These are phyloP conservation scores for Caenorhabditis briggsae DNA, from an alignment of 1,140 invertebrate genomes.

Conservation along the genomic window DNA sequence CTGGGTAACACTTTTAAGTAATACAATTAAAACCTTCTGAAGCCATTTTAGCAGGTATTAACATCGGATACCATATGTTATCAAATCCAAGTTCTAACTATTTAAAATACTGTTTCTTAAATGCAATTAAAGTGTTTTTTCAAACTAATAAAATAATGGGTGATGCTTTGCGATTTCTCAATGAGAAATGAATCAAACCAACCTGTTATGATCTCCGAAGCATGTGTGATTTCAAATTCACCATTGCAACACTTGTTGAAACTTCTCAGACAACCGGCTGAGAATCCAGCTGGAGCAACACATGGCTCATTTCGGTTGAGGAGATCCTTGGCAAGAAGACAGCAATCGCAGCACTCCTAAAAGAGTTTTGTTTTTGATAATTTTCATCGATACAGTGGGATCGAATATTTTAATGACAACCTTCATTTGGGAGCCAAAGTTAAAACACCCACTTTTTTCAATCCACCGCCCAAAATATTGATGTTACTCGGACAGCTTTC, in stretches of 20 bases:
- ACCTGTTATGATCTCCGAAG: neutral
- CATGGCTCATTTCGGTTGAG: slow-evolving; percentile 69
- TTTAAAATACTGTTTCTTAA: too few relatives aligned
- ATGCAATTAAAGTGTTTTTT: too few relatives aligned
- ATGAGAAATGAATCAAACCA: neutral
- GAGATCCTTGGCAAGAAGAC: slow-evolving; percentile 75
- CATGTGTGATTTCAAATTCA: slow-evolving; percentile 41
- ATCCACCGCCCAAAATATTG: slow-evolving; percentile 70
- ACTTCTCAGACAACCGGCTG: slow-evolving; percentile 72
- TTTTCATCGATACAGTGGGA: neutral
- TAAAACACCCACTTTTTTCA: slow-evolving; percentile 69
- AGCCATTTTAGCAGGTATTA: too few relatives aligned
- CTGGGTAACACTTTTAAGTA: too few relatives aligned
- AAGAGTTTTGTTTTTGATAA: neutral
- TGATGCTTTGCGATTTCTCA: too few relatives aligned
- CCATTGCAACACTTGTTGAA: slow-evolving; percentile 75
- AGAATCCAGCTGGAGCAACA: slow-evolving; percentile 73
- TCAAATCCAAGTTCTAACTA: too few relatives aligned
- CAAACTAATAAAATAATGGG: too few relatives aligned
- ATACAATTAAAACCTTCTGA: too few relatives aligned
- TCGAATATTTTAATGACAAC: too few relatives aligned
- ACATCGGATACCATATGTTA: too few relatives aligned
- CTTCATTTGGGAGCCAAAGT: too few relatives aligned
- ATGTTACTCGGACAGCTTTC: slow-evolving; percentile 69
- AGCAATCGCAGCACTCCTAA: slow-evolving; percentile 77